Base-by-base conservation (phyloP, 1,140 invertebrate genomes). In the Tetraneura akinire region DNA sequence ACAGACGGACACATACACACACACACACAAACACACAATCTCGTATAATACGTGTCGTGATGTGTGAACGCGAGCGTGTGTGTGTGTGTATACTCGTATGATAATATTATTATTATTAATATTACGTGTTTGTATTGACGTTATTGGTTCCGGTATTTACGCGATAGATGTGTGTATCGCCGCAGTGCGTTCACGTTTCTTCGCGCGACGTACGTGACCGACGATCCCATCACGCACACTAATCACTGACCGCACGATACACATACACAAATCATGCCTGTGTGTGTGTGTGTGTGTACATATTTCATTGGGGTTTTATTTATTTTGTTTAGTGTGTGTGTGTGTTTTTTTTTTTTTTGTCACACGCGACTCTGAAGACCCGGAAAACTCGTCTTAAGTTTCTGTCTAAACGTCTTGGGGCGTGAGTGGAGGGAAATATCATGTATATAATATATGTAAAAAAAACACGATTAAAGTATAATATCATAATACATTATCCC, bases 91-190 rank as follows among this genome's bases (percentile, higher is more conserved):
- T 14, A 16, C 18, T 0, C n/a, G 10, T 51, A n/a, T 9, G 68
- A 74, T 42, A 57, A 55, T 57, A 49, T 26, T 49, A 18, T 73
- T 32, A 37, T 49, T 45, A 49, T 74, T 55, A 37, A 60, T 60
- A 62, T 45, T 51, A 32, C 16, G 49, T 80, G 53, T 49, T 64
- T 21, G 62, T 42, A 80, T 51, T 51, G 32, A 21, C 32, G 74
- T 78, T 78, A 78, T 78, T 47, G 74, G 53, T 78, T 78, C 74
- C 74, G 74, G 74, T 78, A 18, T 45, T 78, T 57, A 60, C 23
- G 13, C 74, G 32, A 8, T n/a, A 55, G 57, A 6, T 32, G 60
- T 29, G 14, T 4, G 14, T 14, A 37, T 37, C 16, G 14, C 16
- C 18, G 29, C 18, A 26, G 42, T 37, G 70, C 21, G 70, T 32